These are phyloP conservation scores for Trachymyrmex cornetzi DNA, from an alignment of 1,140 invertebrate genomes.

Conservation along the genomic window DNA sequence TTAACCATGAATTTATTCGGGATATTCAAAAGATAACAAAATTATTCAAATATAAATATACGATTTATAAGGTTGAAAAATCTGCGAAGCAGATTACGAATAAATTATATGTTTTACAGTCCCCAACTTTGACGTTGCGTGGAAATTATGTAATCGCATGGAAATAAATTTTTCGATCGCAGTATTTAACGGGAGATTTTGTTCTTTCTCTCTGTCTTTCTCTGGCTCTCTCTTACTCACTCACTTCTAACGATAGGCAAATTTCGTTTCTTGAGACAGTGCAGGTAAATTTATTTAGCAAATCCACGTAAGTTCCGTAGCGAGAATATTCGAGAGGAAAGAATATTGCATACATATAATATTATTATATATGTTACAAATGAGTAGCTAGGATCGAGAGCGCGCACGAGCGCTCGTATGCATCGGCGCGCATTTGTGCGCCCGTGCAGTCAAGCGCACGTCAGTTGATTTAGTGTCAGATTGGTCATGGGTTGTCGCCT, in stretches of 20 bases:
- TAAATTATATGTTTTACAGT: background rate
- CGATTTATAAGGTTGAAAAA: background rate
- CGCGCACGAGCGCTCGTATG: constrained; percentile 60
- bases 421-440: constrained; percentile 60
- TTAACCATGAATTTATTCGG: constrained; percentile 23
- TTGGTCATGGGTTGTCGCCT: constrained; percentile 84
- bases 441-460: constrained; percentile 71
- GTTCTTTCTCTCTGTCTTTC: background rate
- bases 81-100: background rate
- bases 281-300: constrained; percentile 47
- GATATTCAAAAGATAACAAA: background rate
- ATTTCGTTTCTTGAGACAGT: constrained; percentile 6
- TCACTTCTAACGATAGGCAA: background rate
- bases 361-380: constrained; percentile 51
- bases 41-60: background rate
- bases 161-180: background rate
- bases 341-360: constrained; percentile 43
- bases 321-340: constrained; percentile 43
- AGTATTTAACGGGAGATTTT: background rate
- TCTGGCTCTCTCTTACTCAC: background rate
- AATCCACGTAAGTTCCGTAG: background rate
- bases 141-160: background rate
- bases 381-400: constrained; percentile 45
- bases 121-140: background rate
- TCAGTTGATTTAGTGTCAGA: constrained; percentile 84